Percentiles rank a stretch among this genome's conserved stretches.
These are phyloP conservation scores for Hydraecia micacea DNA, from an alignment of 2,888 invertebrate genomes.

Conservation along the genomic window DNA sequence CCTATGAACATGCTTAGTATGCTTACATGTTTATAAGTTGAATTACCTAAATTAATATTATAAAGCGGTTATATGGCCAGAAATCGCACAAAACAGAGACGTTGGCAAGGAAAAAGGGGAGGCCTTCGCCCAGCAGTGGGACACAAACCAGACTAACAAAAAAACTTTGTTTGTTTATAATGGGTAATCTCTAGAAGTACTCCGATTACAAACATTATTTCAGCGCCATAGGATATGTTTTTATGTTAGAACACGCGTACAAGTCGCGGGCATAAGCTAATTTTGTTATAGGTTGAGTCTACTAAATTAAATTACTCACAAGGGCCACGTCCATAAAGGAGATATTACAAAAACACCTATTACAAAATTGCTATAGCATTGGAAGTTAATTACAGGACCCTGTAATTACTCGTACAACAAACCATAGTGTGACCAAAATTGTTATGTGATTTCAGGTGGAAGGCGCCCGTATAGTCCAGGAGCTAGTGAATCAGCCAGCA, in stretches of 20 bases:
- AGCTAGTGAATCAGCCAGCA: slow-evolving; percentile 90
- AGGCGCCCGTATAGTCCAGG: slow-evolving; percentile 93
- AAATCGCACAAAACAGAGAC: background rate
- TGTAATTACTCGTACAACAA: no score
- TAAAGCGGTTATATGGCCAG: background rate
- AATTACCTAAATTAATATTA: background rate
- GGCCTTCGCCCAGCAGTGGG: background rate
- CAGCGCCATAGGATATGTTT: background rate
- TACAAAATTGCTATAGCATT: background rate
- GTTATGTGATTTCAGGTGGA: slow-evolving; percentile 90
- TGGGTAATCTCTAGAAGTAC: background rate
- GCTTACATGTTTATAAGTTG: background rate
- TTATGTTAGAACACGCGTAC: background rate
- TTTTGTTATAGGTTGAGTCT: no score
- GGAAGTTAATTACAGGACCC: background rate
- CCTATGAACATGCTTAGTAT: background rate
- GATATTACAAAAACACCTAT: background rate
- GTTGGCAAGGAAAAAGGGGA: background rate
- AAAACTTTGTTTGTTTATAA: background rate
- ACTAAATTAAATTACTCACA: background rate
- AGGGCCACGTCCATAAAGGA: background rate
- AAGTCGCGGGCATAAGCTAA: background rate
- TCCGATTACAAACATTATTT: background rate
- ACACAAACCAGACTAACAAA: background rate
- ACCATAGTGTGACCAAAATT: background rate